phyloP scores from a whole-genome alignment of 2,797 vertebrate species.

The Microtus agrestis region DNA sequence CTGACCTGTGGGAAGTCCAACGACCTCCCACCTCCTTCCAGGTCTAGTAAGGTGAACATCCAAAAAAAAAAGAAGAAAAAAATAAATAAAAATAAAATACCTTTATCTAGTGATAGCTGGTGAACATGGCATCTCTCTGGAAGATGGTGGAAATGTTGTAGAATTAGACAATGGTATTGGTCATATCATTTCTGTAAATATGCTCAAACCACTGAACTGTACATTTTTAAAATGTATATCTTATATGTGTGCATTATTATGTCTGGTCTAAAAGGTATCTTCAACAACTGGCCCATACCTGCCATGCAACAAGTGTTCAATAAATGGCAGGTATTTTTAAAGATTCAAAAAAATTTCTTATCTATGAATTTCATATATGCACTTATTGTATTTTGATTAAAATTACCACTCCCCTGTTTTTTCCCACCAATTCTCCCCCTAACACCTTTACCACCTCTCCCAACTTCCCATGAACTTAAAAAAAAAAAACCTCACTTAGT shows the following conservation, averaged over 20 bases:
- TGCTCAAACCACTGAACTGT: background rate
- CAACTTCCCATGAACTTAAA: background rate
- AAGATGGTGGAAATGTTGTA: background rate
- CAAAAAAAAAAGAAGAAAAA: too few relatives aligned
- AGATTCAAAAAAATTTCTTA: background rate
- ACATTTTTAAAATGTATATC: background rate
- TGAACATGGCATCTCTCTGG: background rate
- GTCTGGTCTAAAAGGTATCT: background rate
- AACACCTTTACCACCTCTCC: too few relatives aligned
- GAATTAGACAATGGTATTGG: background rate
- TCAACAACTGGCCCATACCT: background rate
- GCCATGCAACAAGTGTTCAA: background rate
- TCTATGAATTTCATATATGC: background rate
- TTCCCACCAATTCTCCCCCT: background rate
- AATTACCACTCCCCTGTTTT: too few relatives aligned
- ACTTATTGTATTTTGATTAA: background rate
- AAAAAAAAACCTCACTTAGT: background rate
- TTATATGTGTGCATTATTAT: background rate
- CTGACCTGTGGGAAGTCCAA: too few relatives aligned
- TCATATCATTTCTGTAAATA: background rate
- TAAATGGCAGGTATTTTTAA: background rate
- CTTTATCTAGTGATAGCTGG: background rate
- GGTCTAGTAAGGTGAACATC: too few relatives aligned
- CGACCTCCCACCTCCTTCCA: too few relatives aligned
- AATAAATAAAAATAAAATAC: background rate